Conservation (phyloP, 2,797 vertebrate genomes). For the Phataginus tricuspis region DNA sequence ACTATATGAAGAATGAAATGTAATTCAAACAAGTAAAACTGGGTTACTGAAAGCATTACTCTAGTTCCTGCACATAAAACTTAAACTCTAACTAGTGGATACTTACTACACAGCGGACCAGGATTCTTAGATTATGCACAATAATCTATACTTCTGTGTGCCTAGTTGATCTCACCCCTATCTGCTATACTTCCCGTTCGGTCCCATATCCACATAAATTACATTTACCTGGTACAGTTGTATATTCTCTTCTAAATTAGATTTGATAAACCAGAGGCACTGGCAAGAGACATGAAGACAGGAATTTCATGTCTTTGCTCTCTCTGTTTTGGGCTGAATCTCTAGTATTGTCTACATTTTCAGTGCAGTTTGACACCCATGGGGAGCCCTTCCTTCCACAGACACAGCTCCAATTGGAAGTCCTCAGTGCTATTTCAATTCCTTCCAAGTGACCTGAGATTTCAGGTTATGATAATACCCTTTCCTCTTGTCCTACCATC, state of each 20-base stretch:
- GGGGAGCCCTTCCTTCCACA: neutral
- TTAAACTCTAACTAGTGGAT: neutral
- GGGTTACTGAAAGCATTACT: neutral
- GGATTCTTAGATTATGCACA: neutral
- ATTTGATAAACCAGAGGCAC: neutral
- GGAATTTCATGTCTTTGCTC: neutral
- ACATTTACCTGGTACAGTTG: neutral
- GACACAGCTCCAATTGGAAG: neutral
- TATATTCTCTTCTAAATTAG: neutral
- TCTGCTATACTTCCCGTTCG: neutral
- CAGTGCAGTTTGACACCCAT: neutral
- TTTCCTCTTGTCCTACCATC: neutral
- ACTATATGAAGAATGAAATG: neutral
- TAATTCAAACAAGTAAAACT: neutral
- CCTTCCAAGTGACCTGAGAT: neutral
- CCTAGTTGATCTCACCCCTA: neutral
- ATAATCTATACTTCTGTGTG: neutral
- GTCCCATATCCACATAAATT: neutral
- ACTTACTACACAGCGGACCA: neutral
- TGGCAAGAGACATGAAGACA: neutral
- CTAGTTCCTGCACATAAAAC: neutral
- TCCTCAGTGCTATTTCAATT: neutral
- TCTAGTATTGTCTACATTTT: neutral
- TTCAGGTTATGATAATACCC: neutral
- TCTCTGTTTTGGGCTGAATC: neutral